Evolutionary conservation across 2,888 invertebrate genomes (phyloP), one percentile per base, ranked within the genome.

Genomic region (Uloborus plumipes): DNA sequence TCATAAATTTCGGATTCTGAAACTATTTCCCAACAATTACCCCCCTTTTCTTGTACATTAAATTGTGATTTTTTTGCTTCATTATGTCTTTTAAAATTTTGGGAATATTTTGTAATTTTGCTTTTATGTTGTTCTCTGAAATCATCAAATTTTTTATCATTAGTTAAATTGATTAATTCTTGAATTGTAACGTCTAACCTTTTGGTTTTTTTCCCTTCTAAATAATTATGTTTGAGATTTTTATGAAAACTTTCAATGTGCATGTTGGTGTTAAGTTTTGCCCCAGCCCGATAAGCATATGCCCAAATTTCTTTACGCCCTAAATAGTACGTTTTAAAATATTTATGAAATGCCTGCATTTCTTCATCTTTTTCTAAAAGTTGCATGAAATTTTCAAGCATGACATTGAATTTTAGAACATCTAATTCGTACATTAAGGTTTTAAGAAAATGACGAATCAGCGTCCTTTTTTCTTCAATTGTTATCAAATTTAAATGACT

Each of bases 201-300:
- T 55, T 58, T 69, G 2, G 55, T 69, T 39, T 55, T 69, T 55
- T 69, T 55, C 11, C 58, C 69, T 39, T 69, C 69, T 58, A 69
- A 39, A 39, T 69, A 58, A 26, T 55, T 69, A 39, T 69, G 69
- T 20, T 69, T 69, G n/a, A 69, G 13, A 9, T 15, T 55, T 39
- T 58, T 69, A 69, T 69, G 69, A 14, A 69, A 69, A 55, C 58
- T 69, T 69, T 69, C 58, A 18, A 69, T 69, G 39, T 58, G 58
- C 58, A 39, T 69, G 13, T 69, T 69, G 0, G 69, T 69, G 20
- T 69, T 69, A 6, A 69, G 22, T 69, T 69, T 69, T n/a, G 69
- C 39, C 15, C 18, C 58, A 16, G 39, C 58, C 31, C 58, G 26
- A 53, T 39, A 69, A 20, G 55, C 50, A 49, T 66, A 39, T 9